These are phyloP conservation scores for Lysandra bellargus DNA, from an alignment of 2,888 invertebrate species.

Conservation along the genomic window DNA sequence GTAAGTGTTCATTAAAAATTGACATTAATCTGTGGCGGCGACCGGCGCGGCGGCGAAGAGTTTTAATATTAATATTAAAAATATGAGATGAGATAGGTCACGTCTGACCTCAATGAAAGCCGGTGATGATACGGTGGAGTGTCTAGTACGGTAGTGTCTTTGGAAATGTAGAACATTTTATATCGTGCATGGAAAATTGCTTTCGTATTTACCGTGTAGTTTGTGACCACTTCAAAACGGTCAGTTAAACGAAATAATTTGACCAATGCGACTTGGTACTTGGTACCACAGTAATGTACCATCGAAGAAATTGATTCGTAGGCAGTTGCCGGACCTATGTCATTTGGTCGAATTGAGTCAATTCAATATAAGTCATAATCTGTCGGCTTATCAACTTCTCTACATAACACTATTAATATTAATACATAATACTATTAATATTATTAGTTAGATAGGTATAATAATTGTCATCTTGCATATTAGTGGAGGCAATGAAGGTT, in stretches of 20 bases:
- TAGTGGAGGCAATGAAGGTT: no score
- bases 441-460: no score
- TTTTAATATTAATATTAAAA: slow-evolving; percentile 33
- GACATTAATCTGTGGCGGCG: slow-evolving; percentile 2
- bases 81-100: slow-evolving; percentile 37
- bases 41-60: neutral
- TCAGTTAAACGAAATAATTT: neutral
- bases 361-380: no score
- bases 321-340: no score
- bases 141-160: slow-evolving; percentile 15
- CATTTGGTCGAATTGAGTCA: no score
- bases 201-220: neutral
- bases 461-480: no score
- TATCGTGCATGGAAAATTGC: neutral
- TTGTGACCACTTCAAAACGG: neutral
- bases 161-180: slow-evolving; percentile 26
- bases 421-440: no score
- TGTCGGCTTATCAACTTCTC: no score
- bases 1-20: slow-evolving; percentile 1
- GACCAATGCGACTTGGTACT: neutral
- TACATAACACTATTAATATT: no score
- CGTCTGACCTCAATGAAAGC: slow-evolving; percentile 37
- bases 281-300: no score
- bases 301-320: no score
- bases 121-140: slow-evolving; percentile 32